phyloP scores from a whole-genome alignment of 2,888 invertebrate genomes.

The Drosophila pseudotalamancana region DNA sequence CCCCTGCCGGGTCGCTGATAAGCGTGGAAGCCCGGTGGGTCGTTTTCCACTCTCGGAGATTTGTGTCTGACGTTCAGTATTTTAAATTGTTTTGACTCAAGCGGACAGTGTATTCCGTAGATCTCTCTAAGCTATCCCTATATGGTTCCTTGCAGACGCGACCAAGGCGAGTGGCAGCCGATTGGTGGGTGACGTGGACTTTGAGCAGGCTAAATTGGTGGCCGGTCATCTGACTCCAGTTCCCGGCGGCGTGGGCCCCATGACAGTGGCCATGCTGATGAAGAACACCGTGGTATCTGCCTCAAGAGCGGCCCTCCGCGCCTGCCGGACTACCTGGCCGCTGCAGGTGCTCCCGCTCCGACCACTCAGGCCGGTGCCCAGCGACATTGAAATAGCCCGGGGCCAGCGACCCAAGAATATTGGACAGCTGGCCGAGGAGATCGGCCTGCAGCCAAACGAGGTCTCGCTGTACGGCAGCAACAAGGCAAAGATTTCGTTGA shows the following conservation, averaged over 20 bases:
- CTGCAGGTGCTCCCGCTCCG: slow-evolving; percentile 88
- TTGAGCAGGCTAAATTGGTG: slow-evolving; percentile 90
- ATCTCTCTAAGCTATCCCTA: not conserved
- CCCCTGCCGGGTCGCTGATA: slow-evolving; percentile 34
- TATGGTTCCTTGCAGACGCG: slow-evolving; percentile 86
- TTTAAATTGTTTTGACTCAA: slow-evolving; percentile 4
- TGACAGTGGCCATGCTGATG: slow-evolving; percentile 99
- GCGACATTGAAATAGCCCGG: slow-evolving; percentile 95
- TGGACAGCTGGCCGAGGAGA: slow-evolving; percentile 90
- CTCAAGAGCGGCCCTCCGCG: slow-evolving; percentile 87
- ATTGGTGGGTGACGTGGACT: slow-evolving; percentile 98
- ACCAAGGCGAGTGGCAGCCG: slow-evolving; percentile 91
- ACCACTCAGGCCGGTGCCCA: slow-evolving; percentile 91
- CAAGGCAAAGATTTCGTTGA: slow-evolving; percentile 96
- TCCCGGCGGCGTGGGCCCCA: slow-evolving; percentile 98
- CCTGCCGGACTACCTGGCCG: slow-evolving; percentile 89
- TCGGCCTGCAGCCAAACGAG: slow-evolving; percentile 92
- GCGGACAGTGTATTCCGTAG: not conserved
- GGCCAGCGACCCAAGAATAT: slow-evolving; percentile 95
- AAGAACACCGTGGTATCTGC: slow-evolving; percentile 96
- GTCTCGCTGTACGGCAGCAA: slow-evolving; percentile 95
- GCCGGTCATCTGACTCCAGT: slow-evolving; percentile 97
- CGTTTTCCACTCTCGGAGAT: slow-evolving; percentile 16
- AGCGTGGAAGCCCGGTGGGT: not conserved
- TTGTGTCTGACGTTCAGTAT: not conserved